Evolutionary conservation across 2,113 vertebrate species (phyloP).

Genomic region (Perca fluviatilis): DNA sequence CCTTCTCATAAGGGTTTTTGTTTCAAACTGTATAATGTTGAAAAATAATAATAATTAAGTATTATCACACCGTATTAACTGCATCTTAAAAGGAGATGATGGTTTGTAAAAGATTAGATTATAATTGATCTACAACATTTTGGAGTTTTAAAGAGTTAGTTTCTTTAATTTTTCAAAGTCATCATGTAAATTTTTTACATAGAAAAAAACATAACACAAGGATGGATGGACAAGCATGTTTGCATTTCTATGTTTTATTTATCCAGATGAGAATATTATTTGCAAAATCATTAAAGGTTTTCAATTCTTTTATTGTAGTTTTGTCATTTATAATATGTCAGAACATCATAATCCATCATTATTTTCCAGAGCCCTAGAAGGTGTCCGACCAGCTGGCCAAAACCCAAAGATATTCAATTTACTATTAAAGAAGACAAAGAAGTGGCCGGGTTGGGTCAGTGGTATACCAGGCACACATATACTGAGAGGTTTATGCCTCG

Average conservation of each 20-base stretch:
- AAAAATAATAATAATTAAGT: slow-evolving; percentile 48
- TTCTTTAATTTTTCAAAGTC: slow-evolving; percentile 75
- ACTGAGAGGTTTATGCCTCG: too few species aligned
- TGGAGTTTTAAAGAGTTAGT: slow-evolving; percentile 60
- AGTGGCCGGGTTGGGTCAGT: too few species aligned
- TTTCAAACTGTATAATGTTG: slow-evolving; percentile 65
- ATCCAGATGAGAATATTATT: slow-evolving; percentile 91
- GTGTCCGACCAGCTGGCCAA: neutral
- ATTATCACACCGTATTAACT: slow-evolving; percentile 64
- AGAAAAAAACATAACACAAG: slow-evolving; percentile 81
- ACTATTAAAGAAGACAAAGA: neutral
- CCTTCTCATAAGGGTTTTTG: slow-evolving; percentile 46
- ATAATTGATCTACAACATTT: slow-evolving; percentile 53
- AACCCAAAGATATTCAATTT: neutral
- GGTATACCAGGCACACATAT: too few species aligned
- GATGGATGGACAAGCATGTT: slow-evolving; percentile 87
- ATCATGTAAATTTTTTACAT: slow-evolving; percentile 89
- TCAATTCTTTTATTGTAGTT: slow-evolving; percentile 84
- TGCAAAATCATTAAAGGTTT: slow-evolving; percentile 93
- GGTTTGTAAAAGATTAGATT: slow-evolving; percentile 54
- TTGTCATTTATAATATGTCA: neutral
- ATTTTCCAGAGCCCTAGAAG: neutral
- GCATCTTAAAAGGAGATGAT: slow-evolving; percentile 37
- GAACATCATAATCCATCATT: neutral
- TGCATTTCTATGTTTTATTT: slow-evolving; percentile 90